Percentiles rank a stretch among this genome's conserved stretches.
These are phyloP conservation scores for Pteruthius melanotis DNA, from an alignment of 2,113 vertebrate genomes.

Conservation along the genomic window DNA sequence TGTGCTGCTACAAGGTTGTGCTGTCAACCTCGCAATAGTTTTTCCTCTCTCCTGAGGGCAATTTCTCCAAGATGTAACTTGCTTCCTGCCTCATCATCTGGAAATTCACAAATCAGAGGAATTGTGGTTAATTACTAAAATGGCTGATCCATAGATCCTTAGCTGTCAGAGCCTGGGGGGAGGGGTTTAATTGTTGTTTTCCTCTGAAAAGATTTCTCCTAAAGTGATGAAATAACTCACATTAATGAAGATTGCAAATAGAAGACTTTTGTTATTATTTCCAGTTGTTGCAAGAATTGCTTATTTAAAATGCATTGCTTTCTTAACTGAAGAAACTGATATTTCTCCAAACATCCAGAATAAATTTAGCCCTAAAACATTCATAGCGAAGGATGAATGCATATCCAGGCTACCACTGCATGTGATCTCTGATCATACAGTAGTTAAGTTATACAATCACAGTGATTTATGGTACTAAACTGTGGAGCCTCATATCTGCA, in stretches of 20 bases:
- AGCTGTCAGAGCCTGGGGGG: conserved; percentile 27
- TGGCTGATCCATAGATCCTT: conserved; percentile 59
- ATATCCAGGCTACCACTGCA: conserved; percentile 30
- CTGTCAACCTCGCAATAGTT: conserved; percentile 68
- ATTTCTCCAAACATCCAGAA: background rate
- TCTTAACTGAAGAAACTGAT: conserved; percentile 18
- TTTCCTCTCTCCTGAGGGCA: conserved; percentile 65
- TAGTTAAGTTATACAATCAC: conserved; percentile 61
- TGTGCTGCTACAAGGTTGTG: conserved; percentile 45
- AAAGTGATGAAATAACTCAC: conserved; percentile 65
- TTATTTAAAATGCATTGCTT: conserved; percentile 53
- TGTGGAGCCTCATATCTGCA: conserved; percentile 54
- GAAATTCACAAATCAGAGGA: conserved; percentile 71
- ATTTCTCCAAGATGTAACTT: conserved; percentile 65
- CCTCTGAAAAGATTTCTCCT: conserved; percentile 40
- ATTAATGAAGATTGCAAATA: conserved; percentile 60
- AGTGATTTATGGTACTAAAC: conserved; percentile 66
- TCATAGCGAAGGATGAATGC: conserved; percentile 22
- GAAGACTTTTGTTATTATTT: conserved; percentile 46
- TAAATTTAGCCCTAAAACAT: conserved; percentile 32
- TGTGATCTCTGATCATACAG: conserved; percentile 61
- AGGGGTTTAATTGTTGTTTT: conserved; percentile 60
- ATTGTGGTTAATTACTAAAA: conserved; percentile 73
- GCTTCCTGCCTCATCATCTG: conserved; percentile 67
- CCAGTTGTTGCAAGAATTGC: conserved; percentile 48